Conservation (phyloP, 2,888 invertebrate species). For the Bellardia pandia region DNA sequence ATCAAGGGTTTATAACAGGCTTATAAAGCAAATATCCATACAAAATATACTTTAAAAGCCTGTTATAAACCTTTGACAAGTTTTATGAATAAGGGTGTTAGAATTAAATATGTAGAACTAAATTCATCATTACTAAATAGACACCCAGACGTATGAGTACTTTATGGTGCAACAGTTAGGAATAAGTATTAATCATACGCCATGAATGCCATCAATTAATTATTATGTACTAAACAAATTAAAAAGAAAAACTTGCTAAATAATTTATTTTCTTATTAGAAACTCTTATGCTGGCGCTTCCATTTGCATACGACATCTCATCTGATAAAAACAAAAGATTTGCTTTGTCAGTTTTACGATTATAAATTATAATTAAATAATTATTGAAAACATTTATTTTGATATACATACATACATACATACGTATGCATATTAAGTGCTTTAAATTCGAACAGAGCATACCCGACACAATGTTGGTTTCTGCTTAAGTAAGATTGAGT, state of each 20-base stretch:
- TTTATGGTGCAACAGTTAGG: background rate
- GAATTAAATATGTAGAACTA: background rate
- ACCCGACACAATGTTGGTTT: background rate
- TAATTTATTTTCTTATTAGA: background rate
- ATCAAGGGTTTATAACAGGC: too few species aligned
- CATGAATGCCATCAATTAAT: background rate
- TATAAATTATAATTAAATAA: background rate
- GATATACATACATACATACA: too few species aligned
- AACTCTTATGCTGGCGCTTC: too few species aligned
- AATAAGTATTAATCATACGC: constrained; percentile 28
- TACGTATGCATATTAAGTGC: background rate
- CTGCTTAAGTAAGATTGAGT: background rate
- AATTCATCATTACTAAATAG: background rate
- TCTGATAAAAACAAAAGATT: background rate
- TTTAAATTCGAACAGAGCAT: background rate
- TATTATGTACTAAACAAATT: background rate
- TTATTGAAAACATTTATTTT: background rate
- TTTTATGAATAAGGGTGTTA: too few species aligned
- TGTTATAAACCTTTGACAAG: too few species aligned
- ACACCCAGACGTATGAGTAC: background rate
- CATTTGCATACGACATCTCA: background rate
- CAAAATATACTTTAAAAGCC: too few species aligned
- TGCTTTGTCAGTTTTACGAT: background rate
- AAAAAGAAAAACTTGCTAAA: background rate
- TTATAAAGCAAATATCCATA: too few species aligned